Percentiles rank a stretch among this genome's conserved stretches.
phyloP scores from a whole-genome alignment of 2,113 vertebrate genomes.

The Chloroceryle aenea region DNA sequence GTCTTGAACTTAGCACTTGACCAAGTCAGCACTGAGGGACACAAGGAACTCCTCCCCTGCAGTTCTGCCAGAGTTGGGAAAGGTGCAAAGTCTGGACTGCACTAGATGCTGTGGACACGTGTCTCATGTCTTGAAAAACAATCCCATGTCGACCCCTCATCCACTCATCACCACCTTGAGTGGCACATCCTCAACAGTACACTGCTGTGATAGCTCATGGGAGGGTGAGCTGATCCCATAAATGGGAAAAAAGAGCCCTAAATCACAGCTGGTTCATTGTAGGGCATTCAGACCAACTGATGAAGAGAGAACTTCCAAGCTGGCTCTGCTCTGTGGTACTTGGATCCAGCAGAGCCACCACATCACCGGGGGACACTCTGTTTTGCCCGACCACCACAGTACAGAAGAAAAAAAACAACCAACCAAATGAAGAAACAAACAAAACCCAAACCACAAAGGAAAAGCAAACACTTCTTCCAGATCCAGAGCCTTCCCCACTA shows the following conservation, averaged over 20 bases:
- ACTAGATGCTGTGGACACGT: not conserved
- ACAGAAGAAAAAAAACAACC: not conserved
- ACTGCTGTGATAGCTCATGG: not conserved
- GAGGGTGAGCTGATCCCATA: not conserved
- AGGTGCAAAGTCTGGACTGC: not conserved
- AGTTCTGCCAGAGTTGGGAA: not conserved
- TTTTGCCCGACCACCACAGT: not conserved
- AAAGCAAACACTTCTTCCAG: not conserved
- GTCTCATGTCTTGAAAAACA: not conserved
- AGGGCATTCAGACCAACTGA: not conserved
- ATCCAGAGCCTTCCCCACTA: not conserved
- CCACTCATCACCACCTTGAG: not conserved
- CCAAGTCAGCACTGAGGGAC: not conserved
- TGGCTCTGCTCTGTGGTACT: not conserved
- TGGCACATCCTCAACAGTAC: not conserved
- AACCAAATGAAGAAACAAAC: not conserved
- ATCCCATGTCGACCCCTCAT: not conserved
- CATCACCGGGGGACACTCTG: accelerated
- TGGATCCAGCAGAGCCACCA: not conserved
- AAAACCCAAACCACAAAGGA: no score
- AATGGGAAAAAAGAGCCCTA: not conserved
- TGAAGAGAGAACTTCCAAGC: not conserved
- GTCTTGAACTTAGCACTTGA: not conserved
- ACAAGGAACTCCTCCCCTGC: not conserved
- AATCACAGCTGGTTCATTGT: not conserved